phyloP scores from a whole-genome alignment of 2,888 invertebrate genomes.

The Argynnis bischoffii region DNA sequence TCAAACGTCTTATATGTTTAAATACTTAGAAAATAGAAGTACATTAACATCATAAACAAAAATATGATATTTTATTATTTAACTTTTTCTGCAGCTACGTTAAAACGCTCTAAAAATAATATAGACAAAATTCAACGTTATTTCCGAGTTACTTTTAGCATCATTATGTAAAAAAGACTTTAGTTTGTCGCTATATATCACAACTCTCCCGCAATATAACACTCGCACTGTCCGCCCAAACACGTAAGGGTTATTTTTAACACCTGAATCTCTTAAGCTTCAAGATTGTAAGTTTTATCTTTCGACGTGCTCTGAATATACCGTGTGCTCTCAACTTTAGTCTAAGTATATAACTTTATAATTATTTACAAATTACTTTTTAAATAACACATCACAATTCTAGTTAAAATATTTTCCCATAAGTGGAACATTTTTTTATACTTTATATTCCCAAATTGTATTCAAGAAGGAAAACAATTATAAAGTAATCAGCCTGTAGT shows the following conservation, averaged over 20 bases:
- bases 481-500: no score
- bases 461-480: no score
- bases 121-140: no score
- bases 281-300: slow-evolving; percentile 45
- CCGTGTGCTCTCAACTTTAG: slow-evolving; percentile 34
- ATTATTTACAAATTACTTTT: slow-evolving; percentile 1
- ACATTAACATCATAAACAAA: background rate
- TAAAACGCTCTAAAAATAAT: no score
- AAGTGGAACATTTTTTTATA: no score
- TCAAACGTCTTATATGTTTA: background rate
- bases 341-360: slow-evolving; percentile 30
- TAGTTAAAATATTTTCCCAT: no score
- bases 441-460: no score
- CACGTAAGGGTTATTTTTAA: slow-evolving; percentile 44
- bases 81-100: no score
- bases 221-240: slow-evolving; percentile 48
- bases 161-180: background rate
- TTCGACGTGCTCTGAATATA: slow-evolving; percentile 44
- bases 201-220: slow-evolving; percentile 30
- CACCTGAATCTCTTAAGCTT: slow-evolving; percentile 45
- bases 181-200: slow-evolving; percentile 31
- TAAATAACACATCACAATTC: no score
- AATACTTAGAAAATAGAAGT: background rate
- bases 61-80: no score
- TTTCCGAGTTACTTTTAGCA: background rate